Percentiles rank a stretch among this genome's conserved stretches.
Conservation (phyloP, 2,797 vertebrate genomes). For the Epinephelus malabaricus region DNA sequence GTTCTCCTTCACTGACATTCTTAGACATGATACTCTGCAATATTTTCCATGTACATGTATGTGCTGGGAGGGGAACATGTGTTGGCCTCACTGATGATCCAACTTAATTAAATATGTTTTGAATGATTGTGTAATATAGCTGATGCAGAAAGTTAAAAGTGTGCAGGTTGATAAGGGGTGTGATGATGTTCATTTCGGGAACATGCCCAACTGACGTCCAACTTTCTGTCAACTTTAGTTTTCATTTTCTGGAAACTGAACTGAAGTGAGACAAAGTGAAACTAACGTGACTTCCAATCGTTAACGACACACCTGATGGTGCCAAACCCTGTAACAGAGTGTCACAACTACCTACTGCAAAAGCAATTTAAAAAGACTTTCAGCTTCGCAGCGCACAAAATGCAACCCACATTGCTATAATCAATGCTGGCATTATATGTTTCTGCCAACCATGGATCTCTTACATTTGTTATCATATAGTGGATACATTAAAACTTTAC, state of each 20-base stretch:
- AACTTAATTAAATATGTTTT: neutral
- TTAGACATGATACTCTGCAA: neutral
- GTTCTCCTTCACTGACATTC: neutral
- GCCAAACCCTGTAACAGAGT: constrained; percentile 1
- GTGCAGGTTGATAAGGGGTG: neutral
- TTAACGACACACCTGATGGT: constrained; percentile 18
- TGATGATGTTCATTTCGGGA: constrained; percentile 8
- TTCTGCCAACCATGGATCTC: too few relatives aligned
- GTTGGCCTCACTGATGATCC: neutral
- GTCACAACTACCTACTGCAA: neutral
- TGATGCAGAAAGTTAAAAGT: neutral
- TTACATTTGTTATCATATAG: too few relatives aligned
- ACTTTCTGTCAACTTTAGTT: constrained; percentile 17
- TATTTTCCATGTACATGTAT: neutral
- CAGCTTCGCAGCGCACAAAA: neutral
- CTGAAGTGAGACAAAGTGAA: constrained; percentile 6
- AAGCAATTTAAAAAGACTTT: neutral
- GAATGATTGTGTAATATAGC: neutral
- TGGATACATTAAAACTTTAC: too few relatives aligned
- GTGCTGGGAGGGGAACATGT: neutral
- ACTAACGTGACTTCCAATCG: neutral
- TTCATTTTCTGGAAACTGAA: constrained; percentile 33
- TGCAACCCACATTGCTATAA: too few relatives aligned
- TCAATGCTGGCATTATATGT: too few relatives aligned
- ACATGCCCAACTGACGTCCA: constrained; percentile 19